Base-by-base conservation (phyloP, 2,113 vertebrate genomes). In the Aviceda subcristata region DNA sequence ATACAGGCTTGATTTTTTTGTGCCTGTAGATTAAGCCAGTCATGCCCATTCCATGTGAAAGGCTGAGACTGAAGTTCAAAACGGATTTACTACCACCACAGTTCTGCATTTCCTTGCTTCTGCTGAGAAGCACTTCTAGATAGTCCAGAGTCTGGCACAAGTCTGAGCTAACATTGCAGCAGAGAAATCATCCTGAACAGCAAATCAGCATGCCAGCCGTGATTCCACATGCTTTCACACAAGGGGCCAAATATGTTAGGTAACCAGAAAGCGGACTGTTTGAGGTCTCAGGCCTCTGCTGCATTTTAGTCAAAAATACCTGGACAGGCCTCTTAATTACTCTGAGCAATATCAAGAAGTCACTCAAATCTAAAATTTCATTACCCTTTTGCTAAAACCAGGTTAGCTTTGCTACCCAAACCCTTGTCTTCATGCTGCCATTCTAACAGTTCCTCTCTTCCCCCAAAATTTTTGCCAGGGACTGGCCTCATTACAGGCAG, bases 41-140 rank as follows among this genome's bases (percentile, higher is more conserved):
- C 1, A 0, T 36, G 3, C 48, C 50, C 30, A 23, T 67, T 62
- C 45, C 2, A 0, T 11, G 9, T 23, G 63, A 36, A 66, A 41
- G 36, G 43, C 57, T 36, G 21, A 64, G 36, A 24, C 15, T 85
- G 24, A 82, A 67, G n/a, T 90, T 91, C 23, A 57, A 53, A 57
- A 43, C 10, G 8, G 6, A 5, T 51, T 64, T 82, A 12, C 53
- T 34, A 59, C 6, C 32, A 71, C 18, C 12, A 43, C 23, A 15
- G 26, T 29, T 63, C 11, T 2, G 0, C 43, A 7, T 48, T 86
- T 76, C 36, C 48, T 46, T 56, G 27, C 57, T 86, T 73, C 72
- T 62, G 9, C 45, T 69, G 12, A 41, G 41, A 80, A 38, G 24
- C 27, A 9, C 17, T 76, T 79, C 6, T 38, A 50, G 12, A 12